A percentile compares a stretch with the other conserved stretches of the same genome.
phyloP scores from a whole-genome alignment of 2,888 invertebrate genomes.

The Polymixis lichenea region DNA sequence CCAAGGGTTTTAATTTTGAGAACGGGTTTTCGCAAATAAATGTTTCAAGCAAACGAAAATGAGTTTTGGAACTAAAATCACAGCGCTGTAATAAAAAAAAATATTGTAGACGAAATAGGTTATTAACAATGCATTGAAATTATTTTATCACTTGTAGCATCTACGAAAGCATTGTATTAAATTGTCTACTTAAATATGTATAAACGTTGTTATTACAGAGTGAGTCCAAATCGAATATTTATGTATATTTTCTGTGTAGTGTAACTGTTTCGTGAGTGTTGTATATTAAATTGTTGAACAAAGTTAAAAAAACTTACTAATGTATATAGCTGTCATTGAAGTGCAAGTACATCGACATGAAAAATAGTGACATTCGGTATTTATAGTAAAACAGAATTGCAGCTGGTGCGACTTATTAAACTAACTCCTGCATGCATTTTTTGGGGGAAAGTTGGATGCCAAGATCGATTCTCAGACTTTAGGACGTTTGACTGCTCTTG shows the following conservation, averaged over 20 bases:
- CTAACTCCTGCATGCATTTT: neutral
- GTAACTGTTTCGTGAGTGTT: constrained; percentile 13
- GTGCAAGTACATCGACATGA: neutral
- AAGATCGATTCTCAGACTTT: neutral
- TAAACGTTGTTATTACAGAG: constrained; percentile 32
- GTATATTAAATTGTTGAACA: constrained; percentile 27
- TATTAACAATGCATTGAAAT: constrained; percentile 30
- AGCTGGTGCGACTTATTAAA: constrained; percentile 1
- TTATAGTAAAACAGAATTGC: constrained; percentile 15
- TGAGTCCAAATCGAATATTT: constrained; percentile 34
- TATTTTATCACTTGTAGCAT: constrained; percentile 42
- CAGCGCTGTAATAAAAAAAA: constrained; percentile 24
- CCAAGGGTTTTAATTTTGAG: constrained; percentile 23
- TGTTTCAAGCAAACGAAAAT: constrained; percentile 14
- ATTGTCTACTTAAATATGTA: constrained; percentile 60
- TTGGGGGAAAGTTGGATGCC: neutral
- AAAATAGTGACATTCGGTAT: neutral
- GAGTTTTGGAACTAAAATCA: constrained; percentile 18
- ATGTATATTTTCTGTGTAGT: constrained; percentile 17
- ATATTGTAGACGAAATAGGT: constrained; percentile 11
- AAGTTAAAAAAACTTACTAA: neutral
- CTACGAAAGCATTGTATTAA: constrained; percentile 43
- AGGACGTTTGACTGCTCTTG: neutral
- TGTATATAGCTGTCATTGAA: neutral
- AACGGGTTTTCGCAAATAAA: constrained; percentile 27